Conservation (phyloP, 2,888 invertebrate species). For the Apoda limacodes region DNA sequence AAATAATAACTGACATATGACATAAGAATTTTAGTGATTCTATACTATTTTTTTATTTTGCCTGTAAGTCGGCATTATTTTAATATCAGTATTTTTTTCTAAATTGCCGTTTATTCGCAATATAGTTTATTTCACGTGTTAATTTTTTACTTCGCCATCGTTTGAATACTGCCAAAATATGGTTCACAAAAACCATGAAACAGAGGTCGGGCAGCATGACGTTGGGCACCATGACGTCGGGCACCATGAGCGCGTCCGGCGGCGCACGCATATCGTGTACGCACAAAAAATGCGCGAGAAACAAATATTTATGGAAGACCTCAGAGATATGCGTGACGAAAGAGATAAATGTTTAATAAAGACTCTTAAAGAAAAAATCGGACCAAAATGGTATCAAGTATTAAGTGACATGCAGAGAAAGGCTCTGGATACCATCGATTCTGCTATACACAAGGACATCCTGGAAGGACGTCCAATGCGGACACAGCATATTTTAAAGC, state of each 20-base stretch:
- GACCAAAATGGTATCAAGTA: constrained; percentile 54
- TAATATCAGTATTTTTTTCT: no score
- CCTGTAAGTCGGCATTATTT: no score
- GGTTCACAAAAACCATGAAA: constrained; percentile 27
- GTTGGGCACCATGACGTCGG: no score
- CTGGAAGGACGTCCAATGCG: constrained; percentile 43
- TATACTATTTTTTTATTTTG: no score
- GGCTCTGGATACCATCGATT: constrained; percentile 36
- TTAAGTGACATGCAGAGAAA: constrained; percentile 44
- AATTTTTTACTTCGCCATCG: no score
- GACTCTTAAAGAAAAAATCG: constrained; percentile 29
- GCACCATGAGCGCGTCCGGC: constrained; percentile 27
- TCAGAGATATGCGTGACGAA: constrained; percentile 34
- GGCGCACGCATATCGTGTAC: constrained; percentile 37
- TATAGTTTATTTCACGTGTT: no score
- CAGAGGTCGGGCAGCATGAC: constrained; percentile 26
- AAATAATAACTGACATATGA: no score
- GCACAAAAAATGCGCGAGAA: constrained; percentile 36
- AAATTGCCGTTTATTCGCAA: no score
- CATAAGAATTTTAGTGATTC: no score
- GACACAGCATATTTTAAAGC: constrained; percentile 30
- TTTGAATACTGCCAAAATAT: constrained; percentile 19
- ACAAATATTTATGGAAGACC: constrained; percentile 47
- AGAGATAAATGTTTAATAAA: constrained; percentile 26
- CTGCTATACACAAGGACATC: constrained; percentile 45